Base-by-base conservation (phyloP, 2,888 invertebrate genomes). In the Parnassius orleans region DNA sequence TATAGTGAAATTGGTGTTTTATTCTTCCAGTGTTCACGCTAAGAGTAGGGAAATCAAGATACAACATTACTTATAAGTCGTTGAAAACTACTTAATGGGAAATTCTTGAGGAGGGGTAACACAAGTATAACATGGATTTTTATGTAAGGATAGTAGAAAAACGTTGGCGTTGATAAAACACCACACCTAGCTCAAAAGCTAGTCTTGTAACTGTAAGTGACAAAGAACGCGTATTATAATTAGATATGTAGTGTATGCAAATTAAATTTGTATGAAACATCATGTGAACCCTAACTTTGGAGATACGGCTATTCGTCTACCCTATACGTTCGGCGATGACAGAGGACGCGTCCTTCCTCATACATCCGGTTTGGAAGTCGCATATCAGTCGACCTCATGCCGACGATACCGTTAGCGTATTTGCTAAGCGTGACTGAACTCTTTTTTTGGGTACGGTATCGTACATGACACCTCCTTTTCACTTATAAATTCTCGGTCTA, bases 371-470 rank as follows among this genome's bases (percentile, higher is more conserved):
- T 65, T 65, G 62, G 65, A 65, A 64, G 61, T 66, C 52, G 59
- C 70, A 69, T 74, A 75, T 74, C 72, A 73, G 69, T 69, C 73
- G 68, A 69, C 74, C 71, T 9, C 48, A 61, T 70, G 69, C 67
- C 70, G 61, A 68, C 65, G 62, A 66, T 78, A 78, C 86, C 83
- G 87, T 84, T 86, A 85, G 62, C 65, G 68, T 80, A 82, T 84
- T 84, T 83, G 80, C 81, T 75, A 76, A 75, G 78, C 78, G 79
- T 78, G 78, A 74, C 76, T 68, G 66, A 65, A 63, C 63, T 65
- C 58, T 65, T 1, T 33, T 69, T 73, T 72, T 66, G 64, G 64
- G 62, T 65, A 60, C 57, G 63, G 50, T 55, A 64, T 64, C 56
- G 67, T 7, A 33, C 7, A 33, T 7, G 33, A 33, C 54, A 68